phyloP scores from a whole-genome alignment of 2,797 vertebrate genomes.

The Aphelocoma californica region DNA sequence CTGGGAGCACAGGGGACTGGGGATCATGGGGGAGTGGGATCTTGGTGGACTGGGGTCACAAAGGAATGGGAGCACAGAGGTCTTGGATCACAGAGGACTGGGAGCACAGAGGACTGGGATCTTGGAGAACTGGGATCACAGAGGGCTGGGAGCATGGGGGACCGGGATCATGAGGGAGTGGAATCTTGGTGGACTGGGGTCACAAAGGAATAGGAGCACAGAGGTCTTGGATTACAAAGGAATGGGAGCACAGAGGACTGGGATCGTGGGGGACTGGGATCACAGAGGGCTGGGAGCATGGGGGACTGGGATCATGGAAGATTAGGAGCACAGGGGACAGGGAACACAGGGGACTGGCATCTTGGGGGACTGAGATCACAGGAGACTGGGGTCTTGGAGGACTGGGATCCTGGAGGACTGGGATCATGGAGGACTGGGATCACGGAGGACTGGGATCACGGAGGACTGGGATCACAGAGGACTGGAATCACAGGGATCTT shows the following conservation, averaged over 20 bases:
- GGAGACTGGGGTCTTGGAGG: no score
- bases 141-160: neutral
- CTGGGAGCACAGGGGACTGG: no score
- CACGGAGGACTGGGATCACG: no score
- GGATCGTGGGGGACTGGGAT: no score
- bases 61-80: fast-evolving
- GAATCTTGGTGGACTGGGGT: no score
- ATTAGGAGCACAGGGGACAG: fast-evolving
- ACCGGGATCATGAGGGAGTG: no score
- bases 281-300: fast-evolving
- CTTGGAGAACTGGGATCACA: fast-evolving
- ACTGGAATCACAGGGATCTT: no score
- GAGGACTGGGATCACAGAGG: neutral
- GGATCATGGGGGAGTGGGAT: neutral
- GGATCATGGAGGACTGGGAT: no score
- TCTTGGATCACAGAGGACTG: no score
- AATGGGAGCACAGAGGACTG: fast-evolving
- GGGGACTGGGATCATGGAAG: fast-evolving
- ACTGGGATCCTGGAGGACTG: neutral
- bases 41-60: neutral
- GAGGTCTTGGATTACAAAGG: neutral
- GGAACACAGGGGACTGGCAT: neutral
- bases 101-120: fast-evolving
- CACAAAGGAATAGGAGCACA: fast-evolving
- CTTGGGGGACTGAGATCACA: no score